Evolutionary conservation across 2,113 vertebrate species (phyloP), one percentile per base, ranked within the genome.

Genomic region (Abramis brama): DNA sequence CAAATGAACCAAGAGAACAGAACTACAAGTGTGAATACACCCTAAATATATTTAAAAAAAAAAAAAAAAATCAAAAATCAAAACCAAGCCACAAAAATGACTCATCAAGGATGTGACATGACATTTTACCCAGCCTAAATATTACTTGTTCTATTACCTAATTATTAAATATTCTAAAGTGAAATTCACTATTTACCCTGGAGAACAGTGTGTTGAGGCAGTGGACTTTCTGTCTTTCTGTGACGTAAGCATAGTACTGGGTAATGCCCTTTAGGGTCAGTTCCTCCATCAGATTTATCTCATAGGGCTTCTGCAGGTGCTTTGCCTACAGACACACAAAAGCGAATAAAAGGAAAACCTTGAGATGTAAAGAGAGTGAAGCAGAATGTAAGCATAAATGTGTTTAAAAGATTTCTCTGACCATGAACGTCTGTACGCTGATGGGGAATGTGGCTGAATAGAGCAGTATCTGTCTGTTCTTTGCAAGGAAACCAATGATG

Each of bases 281-380:
- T 87, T 96, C 95, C 91, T 96, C 95, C 95, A 96, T 96, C 92
- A 96, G 91, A 92, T 96, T 96, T 27, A 96, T 96, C 93, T 96
- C 95, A 13, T 96, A 96, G 47, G 95, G 95, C 86, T 96, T 96
- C 90, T 94, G 92, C 12, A 95, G 92, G 85, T 96, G 94, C 88
- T 95, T 95, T 64, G 90, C 86, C 95, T 96, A 4, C 12, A 43
- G 70, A 73, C 19, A 57, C 2, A 89, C 19, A 60, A 62, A 30
- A 43, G 36, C 2, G 10, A 12, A 73, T 43, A 73, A 73, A n/a
- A 12, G 21, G 23, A 23, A 43, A 73, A 43, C 11, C 21, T 23
- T 39, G 5, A 43, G 36, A 43, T 70, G 66, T 39, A 70, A 21
- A 70, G 19, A 36, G 30, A 10, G 19, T 23, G 9, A 23, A 39